These are phyloP conservation scores for Myotis pilosus DNA, from an alignment of 2,797 vertebrate species.

Conservation along the genomic window DNA sequence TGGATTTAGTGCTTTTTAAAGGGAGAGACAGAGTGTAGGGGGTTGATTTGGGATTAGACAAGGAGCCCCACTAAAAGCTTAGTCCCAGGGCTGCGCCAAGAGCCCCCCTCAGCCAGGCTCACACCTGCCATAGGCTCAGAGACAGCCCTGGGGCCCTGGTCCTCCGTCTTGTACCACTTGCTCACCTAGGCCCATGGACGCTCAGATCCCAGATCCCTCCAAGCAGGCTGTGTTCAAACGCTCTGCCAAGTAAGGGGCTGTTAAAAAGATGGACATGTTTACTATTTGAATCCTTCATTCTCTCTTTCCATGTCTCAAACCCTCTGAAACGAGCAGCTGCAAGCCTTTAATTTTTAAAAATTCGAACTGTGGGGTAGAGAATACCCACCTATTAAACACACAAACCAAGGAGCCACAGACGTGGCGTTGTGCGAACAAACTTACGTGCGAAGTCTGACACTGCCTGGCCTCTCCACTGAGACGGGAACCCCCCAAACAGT, in stretches of 20 bases:
- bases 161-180: background rate
- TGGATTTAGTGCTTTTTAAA: conserved; percentile 73
- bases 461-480: background rate
- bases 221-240: background rate
- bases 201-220: background rate
- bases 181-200: background rate
- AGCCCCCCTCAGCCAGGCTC: background rate
- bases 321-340: conserved; percentile 29
- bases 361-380: conserved; percentile 24
- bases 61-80: conserved; percentile 43
- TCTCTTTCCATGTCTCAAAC: conserved; percentile 63
- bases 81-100: conserved; percentile 10
- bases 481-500: background rate
- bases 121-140: background rate
- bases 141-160: background rate
- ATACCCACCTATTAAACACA: conserved; percentile 62
- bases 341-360: conserved; percentile 73
- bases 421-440: background rate
- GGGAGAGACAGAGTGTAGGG: conserved; percentile 33
- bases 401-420: conserved; percentile 57
- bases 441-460: conserved; percentile 20
- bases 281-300: conserved; percentile 53
- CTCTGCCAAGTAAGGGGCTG: background rate
- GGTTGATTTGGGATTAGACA: conserved; percentile 67
- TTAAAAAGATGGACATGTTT: conserved; percentile 30